Base-by-base conservation (phyloP, 2,888 invertebrate species). In the Caenorhabditis zanzibari region DNA sequence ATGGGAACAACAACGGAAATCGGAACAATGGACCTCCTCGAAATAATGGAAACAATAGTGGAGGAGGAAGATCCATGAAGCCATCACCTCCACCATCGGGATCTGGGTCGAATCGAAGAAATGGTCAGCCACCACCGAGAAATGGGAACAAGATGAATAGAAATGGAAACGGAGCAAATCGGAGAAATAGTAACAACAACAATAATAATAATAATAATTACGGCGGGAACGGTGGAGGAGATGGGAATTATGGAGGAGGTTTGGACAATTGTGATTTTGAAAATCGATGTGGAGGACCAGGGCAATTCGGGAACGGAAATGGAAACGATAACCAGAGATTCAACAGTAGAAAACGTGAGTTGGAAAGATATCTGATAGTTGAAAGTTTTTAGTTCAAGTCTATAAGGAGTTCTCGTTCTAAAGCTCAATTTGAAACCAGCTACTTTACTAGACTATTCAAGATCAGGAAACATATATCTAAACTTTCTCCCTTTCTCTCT, bases 341-440 rank as follows among this genome's bases (percentile, higher is more conserved):
- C 22, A 59, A 66, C 22, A 76, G 72, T 52, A 63, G 82, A 35
- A 82, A 82, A 73, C 59, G 82, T 82, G 32, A 52, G 69, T 69
- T 14, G n/a, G 47, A 47, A 5, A 47, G 2, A n/a, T n/a, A 5
- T 2, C 2, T 47, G 38, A 12, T 12, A 38, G 2, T 38, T 12
- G 38, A 38, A 2, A 10, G 38, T 12, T 38, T 6, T 38, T n/a
- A n/a, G n/a, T n/a, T n/a, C n/a, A n/a, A n/a, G n/a, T n/a, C n/a
- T n/a, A n/a, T n/a, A n/a, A n/a, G n/a, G n/a, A n/a, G n/a, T n/a
- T n/a, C n/a, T n/a, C n/a, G n/a, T n/a, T n/a, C n/a, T n/a, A n/a
- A n/a, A n/a, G n/a, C n/a, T n/a, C n/a, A n/a, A n/a, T n/a, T n/a
- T n/a, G n/a, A n/a, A n/a, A n/a, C n/a, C n/a, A n/a, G n/a, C n/a